phyloP scores from a whole-genome alignment of 2,113 vertebrate species.

The Thalassarche chlororhynchos region DNA sequence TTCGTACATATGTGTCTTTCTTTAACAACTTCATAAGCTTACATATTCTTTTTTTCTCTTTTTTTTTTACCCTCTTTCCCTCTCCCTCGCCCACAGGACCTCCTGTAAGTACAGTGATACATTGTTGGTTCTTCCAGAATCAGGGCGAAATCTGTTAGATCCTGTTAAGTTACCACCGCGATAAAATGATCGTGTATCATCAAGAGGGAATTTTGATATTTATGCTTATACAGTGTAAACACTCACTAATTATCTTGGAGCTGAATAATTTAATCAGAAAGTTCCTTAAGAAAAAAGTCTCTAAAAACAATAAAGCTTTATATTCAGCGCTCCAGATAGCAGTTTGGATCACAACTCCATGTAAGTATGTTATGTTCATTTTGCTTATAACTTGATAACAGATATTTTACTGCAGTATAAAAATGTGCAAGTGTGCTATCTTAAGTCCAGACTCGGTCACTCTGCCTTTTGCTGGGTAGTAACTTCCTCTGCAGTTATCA shows the following conservation, averaged over 20 bases:
- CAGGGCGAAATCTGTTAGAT: slow-evolving; percentile 55
- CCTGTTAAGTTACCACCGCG: neutral
- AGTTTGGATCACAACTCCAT: neutral
- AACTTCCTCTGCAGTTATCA: neutral
- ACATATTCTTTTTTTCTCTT: slow-evolving; percentile 53
- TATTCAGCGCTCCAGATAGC: neutral
- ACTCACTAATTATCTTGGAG: neutral
- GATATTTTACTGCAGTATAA: neutral
- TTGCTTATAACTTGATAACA: neutral
- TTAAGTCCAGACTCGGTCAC: neutral
- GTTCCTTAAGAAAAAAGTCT: neutral
- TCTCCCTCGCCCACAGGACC: slow-evolving; percentile 78
- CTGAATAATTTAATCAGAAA: neutral
- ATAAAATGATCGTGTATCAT: neutral
- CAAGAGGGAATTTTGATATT: neutral
- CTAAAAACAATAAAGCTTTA: slow-evolving; percentile 8
- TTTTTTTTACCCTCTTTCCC: slow-evolving; percentile 2
- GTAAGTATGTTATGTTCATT: slow-evolving; percentile 46
- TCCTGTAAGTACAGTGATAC: slow-evolving; percentile 91
- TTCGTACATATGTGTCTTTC: neutral
- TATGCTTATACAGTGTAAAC: neutral
- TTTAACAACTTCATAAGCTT: neutral
- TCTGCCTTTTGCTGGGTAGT: neutral
- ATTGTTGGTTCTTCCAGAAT: slow-evolving; percentile 63
- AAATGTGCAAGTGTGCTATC: neutral